Conservation (phyloP, 2,888 invertebrate species). For the Chydorus sphaericus region DNA sequence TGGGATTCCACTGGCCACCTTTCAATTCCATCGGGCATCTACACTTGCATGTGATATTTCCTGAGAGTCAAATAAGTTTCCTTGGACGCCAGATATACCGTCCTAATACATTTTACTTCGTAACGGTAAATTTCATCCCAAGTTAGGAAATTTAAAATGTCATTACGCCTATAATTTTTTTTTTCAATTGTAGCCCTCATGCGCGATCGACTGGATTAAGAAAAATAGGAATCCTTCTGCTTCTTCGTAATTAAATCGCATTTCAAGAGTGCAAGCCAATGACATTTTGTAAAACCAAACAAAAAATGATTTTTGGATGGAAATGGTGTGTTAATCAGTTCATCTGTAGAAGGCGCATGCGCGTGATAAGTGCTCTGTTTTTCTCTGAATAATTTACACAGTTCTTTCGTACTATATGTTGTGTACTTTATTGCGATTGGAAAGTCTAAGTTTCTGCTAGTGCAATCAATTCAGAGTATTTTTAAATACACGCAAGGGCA, state of each 20-base stretch:
- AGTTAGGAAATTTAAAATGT: neutral
- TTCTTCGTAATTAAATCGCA: neutral
- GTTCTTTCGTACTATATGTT: no score
- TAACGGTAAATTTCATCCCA: conserved; percentile 44
- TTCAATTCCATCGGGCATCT: conserved; percentile 67
- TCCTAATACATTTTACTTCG: conserved; percentile 67
- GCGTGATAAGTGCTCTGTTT: no score
- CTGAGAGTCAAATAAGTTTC: conserved; percentile 55
- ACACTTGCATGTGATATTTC: conserved; percentile 74
- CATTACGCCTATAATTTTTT: neutral
- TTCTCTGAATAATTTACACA: no score
- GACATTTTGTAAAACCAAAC: no score
- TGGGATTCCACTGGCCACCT: conserved; percentile 86
- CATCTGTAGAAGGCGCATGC: no score
- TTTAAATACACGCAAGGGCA: no score
- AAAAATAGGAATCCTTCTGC: neutral
- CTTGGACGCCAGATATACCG: conserved; percentile 48
- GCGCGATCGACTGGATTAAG: conserved; percentile 6
- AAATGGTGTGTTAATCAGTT: no score
- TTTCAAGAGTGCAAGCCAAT: no score
- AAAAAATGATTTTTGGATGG: no score
- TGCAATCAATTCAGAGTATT: no score
- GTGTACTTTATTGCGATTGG: no score
- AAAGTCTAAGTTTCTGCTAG: no score
- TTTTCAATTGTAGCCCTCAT: neutral